A percentile compares a stretch with the other conserved stretches of the same genome.
Evolutionary conservation across 2,797 vertebrate species (phyloP).

Genomic region (Alcedo quadribrachys): DNA sequence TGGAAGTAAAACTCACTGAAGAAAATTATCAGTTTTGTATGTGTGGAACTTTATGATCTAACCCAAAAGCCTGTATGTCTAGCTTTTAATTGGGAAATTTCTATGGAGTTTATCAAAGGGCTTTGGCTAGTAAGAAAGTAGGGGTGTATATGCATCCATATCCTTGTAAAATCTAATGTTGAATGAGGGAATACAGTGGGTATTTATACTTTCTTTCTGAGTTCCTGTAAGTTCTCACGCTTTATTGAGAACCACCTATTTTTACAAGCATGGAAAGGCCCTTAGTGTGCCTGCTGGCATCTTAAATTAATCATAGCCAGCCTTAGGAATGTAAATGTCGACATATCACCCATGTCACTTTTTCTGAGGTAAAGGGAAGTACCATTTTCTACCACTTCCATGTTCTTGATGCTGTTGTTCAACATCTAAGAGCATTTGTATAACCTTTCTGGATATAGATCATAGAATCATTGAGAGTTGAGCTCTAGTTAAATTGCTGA

Average conservation of each 20-base stretch:
- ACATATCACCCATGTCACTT: neutral
- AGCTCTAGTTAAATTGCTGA: neutral
- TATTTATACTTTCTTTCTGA: neutral
- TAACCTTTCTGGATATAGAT: neutral
- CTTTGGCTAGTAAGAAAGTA: neutral
- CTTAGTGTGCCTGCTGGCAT: neutral
- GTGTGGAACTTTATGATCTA: neutral
- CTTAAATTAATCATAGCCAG: neutral
- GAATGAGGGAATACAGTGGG: neutral
- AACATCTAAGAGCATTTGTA: neutral
- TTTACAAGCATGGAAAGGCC: slow-evolving; percentile 1
- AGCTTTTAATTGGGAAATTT: neutral
- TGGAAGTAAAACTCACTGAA: neutral
- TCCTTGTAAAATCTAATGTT: neutral
- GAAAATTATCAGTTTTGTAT: neutral
- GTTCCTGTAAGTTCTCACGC: neutral
- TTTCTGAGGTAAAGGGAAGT: neutral
- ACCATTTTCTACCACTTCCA: neutral
- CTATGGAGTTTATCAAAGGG: neutral
- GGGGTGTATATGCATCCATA: neutral
- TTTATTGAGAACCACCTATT: slow-evolving; percentile 16
- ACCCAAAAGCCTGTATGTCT: neutral
- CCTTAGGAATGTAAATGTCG: neutral
- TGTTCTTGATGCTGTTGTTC: neutral
- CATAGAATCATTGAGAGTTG: neutral